Percentiles rank a stretch among this genome's conserved stretches.
These are phyloP conservation scores for Triplophysa rosa DNA, from an alignment of 2,113 vertebrate species.

Conservation along the genomic window DNA sequence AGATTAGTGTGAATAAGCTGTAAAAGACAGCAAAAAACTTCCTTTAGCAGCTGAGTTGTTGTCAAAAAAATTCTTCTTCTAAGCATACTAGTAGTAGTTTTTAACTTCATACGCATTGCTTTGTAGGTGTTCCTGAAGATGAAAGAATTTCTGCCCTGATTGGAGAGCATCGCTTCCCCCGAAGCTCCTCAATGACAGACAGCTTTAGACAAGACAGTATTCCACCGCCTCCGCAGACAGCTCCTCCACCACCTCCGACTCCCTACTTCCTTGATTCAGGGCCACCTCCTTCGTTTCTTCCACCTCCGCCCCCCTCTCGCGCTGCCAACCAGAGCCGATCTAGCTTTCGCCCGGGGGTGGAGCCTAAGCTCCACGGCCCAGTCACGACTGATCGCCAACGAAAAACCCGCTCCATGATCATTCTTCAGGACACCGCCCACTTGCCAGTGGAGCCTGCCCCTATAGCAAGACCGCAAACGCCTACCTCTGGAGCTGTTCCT, in stretches of 20 bases:
- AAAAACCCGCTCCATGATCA: slow-evolving; percentile 96
- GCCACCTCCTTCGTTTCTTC: slow-evolving; percentile 89
- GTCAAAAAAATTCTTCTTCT: too few species aligned
- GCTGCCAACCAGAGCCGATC: slow-evolving; percentile 87
- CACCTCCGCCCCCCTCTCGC: slow-evolving; percentile 86
- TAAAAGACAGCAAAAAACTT: too few species aligned
- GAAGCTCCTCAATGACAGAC: slow-evolving; percentile 95
- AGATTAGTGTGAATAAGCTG: background rate
- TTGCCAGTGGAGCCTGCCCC: slow-evolving; percentile 74
- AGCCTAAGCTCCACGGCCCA: slow-evolving; percentile 85
- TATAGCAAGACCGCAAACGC: slow-evolving; percentile 68
- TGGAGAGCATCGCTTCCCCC: slow-evolving; percentile 90
- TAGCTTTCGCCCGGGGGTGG: slow-evolving; percentile 91
- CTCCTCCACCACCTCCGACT: slow-evolving; percentile 88
- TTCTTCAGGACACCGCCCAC: slow-evolving; percentile 87
- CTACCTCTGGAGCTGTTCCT: slow-evolving; percentile 73
- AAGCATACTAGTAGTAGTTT: too few species aligned
- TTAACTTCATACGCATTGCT: background rate
- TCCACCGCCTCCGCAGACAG: slow-evolving; percentile 90
- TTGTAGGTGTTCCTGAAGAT: slow-evolving; percentile 81
- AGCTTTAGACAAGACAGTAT: slow-evolving; percentile 84
- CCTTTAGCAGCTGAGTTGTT: too few species aligned
- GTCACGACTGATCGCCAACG: slow-evolving; percentile 86
- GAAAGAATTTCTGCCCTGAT: slow-evolving; percentile 88
- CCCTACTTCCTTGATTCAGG: slow-evolving; percentile 87